Evolutionary conservation across 2,797 vertebrate genomes (phyloP), one percentile per base, ranked within the genome.

Genomic region (Garrulus glandarius): DNA sequence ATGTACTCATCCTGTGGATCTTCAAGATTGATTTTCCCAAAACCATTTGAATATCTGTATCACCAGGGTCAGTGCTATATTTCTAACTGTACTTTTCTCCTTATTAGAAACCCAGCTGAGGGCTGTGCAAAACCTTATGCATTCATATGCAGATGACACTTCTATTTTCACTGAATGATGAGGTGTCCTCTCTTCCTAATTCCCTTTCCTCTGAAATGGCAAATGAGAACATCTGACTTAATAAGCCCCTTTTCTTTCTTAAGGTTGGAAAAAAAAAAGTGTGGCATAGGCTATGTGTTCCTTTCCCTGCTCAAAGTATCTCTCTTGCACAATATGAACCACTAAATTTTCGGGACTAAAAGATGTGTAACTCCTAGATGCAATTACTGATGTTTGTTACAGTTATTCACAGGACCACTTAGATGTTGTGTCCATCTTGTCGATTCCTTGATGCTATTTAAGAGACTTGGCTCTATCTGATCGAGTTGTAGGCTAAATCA

Each of bases 141-240:
- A 95, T 95, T 97, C 90, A 84, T 91, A 96, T 85, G 92, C 81
- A 91, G 70, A 92, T 95, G 84, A 89, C 90, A 94, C 65, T 95
- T 92, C 68, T 91, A 69, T 82, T 96, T 95, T 92, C 91, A 92
- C 74, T 96, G 82, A 96, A 94, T 82, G 76, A 96, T 96, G 89
- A 94, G 76, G 26, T 87, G 36, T 82, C 49, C 52, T 87, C 72
- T 87, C 75, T 81, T 87, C 44, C 82, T 94, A 95, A 95, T 94
- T 96, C 70, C 13, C 53, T 96, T 85, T 83, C 77, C 39, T 88
- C 61, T 87, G 70, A 85, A 92, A 89, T 49, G 43, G 95, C 55
- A 94, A 92, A 92, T 85, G 52, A 84, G 77, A 95, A 91, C 92
- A 67, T 94, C 74, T 83, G 81, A 56, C 32, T 89, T 96, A 95